phyloP scores from a whole-genome alignment of 1,140 invertebrate genomes.

The Lerema accius region DNA sequence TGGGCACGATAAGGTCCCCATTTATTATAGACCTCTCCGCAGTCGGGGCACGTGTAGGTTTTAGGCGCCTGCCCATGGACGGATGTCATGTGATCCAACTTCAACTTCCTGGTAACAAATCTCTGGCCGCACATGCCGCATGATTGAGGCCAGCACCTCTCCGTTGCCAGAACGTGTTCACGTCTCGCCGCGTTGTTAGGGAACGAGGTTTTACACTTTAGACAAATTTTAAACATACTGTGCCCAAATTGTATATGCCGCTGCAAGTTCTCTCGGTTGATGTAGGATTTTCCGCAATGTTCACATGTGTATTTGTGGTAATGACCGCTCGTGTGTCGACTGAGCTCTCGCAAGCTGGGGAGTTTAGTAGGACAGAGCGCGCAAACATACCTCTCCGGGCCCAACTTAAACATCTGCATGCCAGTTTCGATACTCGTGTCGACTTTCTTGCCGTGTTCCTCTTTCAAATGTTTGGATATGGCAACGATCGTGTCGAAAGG shows the following conservation, averaged over 20 bases:
- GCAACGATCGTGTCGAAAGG: slow-evolving; percentile 42
- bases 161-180: slow-evolving; percentile 44
- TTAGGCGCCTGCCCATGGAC: slow-evolving; percentile 50
- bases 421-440: slow-evolving; percentile 51
- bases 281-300: slow-evolving; percentile 63
- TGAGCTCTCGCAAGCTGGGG: slow-evolving; percentile 51
- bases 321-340: slow-evolving; percentile 58
- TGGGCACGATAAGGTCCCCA: slow-evolving; percentile 58
- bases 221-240: slow-evolving; percentile 49
- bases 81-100: slow-evolving; percentile 41
- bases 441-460: slow-evolving; percentile 50
- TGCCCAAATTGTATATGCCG: slow-evolving; percentile 48
- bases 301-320: slow-evolving; percentile 67
- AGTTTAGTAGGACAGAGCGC: slow-evolving; percentile 50
- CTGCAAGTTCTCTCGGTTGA: slow-evolving; percentile 50
- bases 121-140: slow-evolving; percentile 51
- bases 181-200: slow-evolving; percentile 44
- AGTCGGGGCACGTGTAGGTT: slow-evolving; percentile 60
- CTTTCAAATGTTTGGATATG: slow-evolving; percentile 49
- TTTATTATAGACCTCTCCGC: slow-evolving; percentile 49
- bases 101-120: slow-evolving; percentile 46
- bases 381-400: slow-evolving; percentile 54
- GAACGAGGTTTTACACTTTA: slow-evolving; percentile 56
- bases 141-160: slow-evolving; percentile 50
- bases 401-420: slow-evolving; percentile 60